A percentile compares a stretch with the other conserved stretches of the same genome.
Conservation (phyloP, 1,140 invertebrate genomes). For the Theocolax elegans region DNA sequence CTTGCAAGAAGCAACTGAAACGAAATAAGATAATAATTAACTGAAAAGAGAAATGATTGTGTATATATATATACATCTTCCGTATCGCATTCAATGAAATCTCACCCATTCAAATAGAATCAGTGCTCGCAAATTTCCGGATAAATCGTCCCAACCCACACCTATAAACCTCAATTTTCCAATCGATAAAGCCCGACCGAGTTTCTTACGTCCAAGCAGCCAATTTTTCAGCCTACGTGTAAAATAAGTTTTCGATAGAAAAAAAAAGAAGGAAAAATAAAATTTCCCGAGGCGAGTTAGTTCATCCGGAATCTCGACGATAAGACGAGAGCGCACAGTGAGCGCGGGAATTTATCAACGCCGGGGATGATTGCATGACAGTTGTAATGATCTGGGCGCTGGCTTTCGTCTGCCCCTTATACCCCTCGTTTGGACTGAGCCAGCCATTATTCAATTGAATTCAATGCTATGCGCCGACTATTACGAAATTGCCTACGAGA, state of each 20-base stretch:
- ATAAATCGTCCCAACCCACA: too few relatives aligned
- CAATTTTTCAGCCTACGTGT: neutral
- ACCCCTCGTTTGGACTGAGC: neutral
- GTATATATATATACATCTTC: too few relatives aligned
- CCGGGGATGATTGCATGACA: conserved; percentile 49
- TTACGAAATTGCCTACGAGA: conserved; percentile 68
- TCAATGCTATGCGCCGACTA: conserved; percentile 64
- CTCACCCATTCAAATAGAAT: too few relatives aligned
- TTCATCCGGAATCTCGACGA: conserved; percentile 41
- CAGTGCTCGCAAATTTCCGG: too few relatives aligned
- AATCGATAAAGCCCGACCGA: neutral
- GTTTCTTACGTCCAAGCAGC: neutral
- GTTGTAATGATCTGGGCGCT: conserved; percentile 61
- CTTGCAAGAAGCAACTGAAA: too few relatives aligned
- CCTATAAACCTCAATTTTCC: neutral
- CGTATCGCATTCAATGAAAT: too few relatives aligned
- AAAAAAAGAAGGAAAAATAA: neutral
- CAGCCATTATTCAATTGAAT: conserved; percentile 68
- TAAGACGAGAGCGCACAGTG: too few relatives aligned
- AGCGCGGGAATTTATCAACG: conserved; percentile 57
- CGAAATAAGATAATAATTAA: too few relatives aligned
- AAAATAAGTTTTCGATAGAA: neutral
- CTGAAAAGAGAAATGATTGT: too few relatives aligned
- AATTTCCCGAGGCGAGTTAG: too few relatives aligned
- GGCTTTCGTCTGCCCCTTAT: conserved; percentile 51